Evolutionary conservation across 2,888 invertebrate genomes (phyloP), one percentile per base, ranked within the genome.

Genomic region (Bombyx huttoni): DNA sequence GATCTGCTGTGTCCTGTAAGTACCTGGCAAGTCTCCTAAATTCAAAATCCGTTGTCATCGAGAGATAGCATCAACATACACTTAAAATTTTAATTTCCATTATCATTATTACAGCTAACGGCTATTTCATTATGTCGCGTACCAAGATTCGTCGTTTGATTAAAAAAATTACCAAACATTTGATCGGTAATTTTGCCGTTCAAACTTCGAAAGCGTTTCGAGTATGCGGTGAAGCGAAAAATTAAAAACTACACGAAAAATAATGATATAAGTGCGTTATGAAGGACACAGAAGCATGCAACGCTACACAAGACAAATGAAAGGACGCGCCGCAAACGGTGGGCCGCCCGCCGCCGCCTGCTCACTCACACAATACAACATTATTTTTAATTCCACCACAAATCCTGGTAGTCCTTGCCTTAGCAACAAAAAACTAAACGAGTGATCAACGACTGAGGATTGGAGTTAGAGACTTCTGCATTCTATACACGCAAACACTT

Each of bases 211-310:
- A 75, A 76, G 81, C 80, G 65, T 55, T 61, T 55, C 51, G 50
- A 69, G 57, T 64, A 73, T 78, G 81, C 79, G 72, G 67, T 66
- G 57, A 77, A 82, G 81, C 80, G 61, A 68, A 72, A 71, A 68
- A 61, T 62, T 66, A 65, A 64, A 70, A 70, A 40, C 8, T 10
- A 8, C 12, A 40, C 40, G 2, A 12, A 40, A 40, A 65, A 72
- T 72, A 85, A 86, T 85, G 84, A 85, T 80, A 78, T 85, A 71
- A 75, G 84, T 87, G 87, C 84, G 79, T 72, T 61, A 40, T 74
- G 79, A 81, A 86, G 84, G 84, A 83, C 84, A 82, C 57, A 76
- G 78, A 78, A 73, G 61, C 85, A 82, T 85, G 81, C 86, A 63
- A 50, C 56, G 54, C 58, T 47, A 14, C 67, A 73, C 65, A 71